Evolutionary conservation across 2,113 vertebrate species (phyloP).

Genomic region (Illadopsis cleaveri): DNA sequence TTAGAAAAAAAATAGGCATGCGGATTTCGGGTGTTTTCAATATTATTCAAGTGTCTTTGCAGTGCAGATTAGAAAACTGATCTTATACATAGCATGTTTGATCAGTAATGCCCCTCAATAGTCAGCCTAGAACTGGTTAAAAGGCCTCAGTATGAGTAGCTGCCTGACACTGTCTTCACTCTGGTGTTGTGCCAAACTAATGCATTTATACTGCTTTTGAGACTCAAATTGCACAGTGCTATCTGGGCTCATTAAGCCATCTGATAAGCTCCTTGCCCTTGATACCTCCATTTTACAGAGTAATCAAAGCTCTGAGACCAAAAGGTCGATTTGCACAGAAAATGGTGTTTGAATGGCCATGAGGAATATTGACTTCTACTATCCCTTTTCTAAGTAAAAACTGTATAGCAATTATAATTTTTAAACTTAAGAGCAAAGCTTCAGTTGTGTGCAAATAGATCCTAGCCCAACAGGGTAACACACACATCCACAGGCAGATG

Average conservation of each 20-base stretch:
- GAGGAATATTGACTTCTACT: not conserved
- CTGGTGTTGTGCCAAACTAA: not conserved
- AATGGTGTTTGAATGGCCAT: not conserved
- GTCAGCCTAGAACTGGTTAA: not conserved
- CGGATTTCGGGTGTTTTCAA: not conserved
- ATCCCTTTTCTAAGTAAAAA: not conserved
- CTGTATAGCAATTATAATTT: not conserved
- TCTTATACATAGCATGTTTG: not conserved
- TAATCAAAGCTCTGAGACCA: not conserved
- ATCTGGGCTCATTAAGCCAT: not conserved
- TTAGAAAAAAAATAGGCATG: rapidly evolving
- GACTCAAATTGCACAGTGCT: not conserved
- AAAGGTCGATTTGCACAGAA: not conserved
- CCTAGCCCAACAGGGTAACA: not conserved
- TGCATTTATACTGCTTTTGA: not conserved
- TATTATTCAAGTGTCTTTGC: not conserved
- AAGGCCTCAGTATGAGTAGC: rapidly evolving
- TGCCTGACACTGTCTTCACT: not conserved
- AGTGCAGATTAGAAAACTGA: not conserved
- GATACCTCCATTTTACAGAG: not conserved
- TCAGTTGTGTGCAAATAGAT: not conserved
- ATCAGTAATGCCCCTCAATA: not conserved
- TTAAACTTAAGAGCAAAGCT: not conserved
- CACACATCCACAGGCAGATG: rapidly evolving
- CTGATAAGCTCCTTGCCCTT: not conserved